Evolutionary conservation across 2,888 invertebrate genomes (phyloP).

Genomic region (Trichogramma dendrolimi): DNA sequence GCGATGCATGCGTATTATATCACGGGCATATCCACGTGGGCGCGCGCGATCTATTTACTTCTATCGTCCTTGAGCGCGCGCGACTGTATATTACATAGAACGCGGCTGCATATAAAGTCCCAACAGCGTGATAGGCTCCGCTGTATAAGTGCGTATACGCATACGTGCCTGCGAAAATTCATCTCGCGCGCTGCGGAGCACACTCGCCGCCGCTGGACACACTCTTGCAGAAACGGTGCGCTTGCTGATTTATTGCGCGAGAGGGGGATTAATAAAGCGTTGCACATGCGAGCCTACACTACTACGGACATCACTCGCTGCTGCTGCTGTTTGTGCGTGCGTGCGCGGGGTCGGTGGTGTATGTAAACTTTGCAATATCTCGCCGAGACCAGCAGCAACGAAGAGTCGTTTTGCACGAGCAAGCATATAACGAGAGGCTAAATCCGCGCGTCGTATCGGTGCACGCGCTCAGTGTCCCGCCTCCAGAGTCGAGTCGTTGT

Average conservation of each 20-base stretch:
- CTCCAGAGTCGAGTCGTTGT: neutral
- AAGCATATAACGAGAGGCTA: too few species aligned
- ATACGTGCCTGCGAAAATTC: constrained; percentile 11
- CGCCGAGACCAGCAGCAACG: neutral
- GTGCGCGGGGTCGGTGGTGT: constrained; percentile 23
- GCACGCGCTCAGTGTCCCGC: constrained; percentile 1
- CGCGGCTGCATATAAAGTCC: too few species aligned
- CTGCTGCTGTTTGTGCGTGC: constrained; percentile 13
- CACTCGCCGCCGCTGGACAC: constrained; percentile 27
- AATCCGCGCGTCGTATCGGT: constrained; percentile 1
- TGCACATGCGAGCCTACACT: constrained; percentile 15
- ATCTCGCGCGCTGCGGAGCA: constrained; percentile 23
- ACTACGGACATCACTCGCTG: constrained; percentile 24
- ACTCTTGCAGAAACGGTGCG: constrained; percentile 16
- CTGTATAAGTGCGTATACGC: too few species aligned
- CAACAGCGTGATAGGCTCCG: too few species aligned
- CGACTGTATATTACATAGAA: too few species aligned
- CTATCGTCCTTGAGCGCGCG: too few species aligned
- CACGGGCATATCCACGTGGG: too few species aligned
- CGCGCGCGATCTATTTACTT: too few species aligned
- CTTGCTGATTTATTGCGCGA: constrained; percentile 42
- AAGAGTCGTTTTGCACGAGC: too few species aligned
- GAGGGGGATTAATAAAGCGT: constrained; percentile 45
- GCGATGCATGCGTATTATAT: too few species aligned
- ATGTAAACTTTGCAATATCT: constrained; percentile 33